Conservation (phyloP, 1,140 invertebrate genomes). For the Calosoma granatense region DNA sequence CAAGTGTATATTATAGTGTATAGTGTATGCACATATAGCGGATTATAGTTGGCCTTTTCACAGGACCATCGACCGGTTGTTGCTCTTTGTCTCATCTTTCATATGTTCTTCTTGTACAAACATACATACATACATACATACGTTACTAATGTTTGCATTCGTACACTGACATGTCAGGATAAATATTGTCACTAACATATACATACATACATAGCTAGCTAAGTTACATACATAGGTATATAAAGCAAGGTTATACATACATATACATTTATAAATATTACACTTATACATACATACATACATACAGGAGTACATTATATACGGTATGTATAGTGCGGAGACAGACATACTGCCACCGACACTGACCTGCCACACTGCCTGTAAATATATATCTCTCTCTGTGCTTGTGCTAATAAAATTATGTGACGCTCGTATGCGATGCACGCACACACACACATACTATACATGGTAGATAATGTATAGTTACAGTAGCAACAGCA, state of each 20-base stretch:
- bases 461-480: neutral
- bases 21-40: neutral
- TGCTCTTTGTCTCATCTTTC: slow-evolving; percentile 8
- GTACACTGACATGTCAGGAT: slow-evolving; percentile 7
- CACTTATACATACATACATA: too few relatives aligned
- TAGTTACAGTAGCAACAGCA: too few relatives aligned
- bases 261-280: too few relatives aligned
- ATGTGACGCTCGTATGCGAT: neutral
- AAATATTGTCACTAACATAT: slow-evolving; percentile 2
- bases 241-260: too few relatives aligned
- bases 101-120: slow-evolving; percentile 7
- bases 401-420: slow-evolving; percentile 4
- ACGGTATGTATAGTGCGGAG: too few relatives aligned
- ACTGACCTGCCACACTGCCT: neutral
- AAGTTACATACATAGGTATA: too few relatives aligned
- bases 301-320: too few relatives aligned
- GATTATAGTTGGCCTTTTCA: slow-evolving; percentile 3
- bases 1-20: neutral
- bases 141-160: slow-evolving; percentile 7
- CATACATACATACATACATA: neutral
- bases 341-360: too few relatives aligned
- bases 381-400: slow-evolving; percentile 5
- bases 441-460: neutral
- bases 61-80: slow-evolving; percentile 5
- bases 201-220: too few relatives aligned